A percentile compares a stretch with the other conserved stretches of the same genome.
Conservation (phyloP, 2,888 invertebrate genomes). For the Malthinus seriepunctatus region DNA sequence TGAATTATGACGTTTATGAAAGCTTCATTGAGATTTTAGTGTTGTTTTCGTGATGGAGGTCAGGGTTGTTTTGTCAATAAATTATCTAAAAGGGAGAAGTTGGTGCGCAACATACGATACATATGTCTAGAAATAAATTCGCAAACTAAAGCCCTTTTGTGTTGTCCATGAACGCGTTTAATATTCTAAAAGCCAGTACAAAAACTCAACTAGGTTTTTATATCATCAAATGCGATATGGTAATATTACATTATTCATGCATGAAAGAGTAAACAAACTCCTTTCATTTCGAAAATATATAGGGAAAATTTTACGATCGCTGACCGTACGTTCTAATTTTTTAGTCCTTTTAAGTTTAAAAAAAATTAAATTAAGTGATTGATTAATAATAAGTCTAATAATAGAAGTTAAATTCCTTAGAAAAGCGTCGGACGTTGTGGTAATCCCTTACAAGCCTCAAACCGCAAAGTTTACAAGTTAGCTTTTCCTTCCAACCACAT, state of each 20-base stretch:
- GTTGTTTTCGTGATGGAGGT: conserved; percentile 17
- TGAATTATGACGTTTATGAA: background rate
- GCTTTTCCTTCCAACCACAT: no score
- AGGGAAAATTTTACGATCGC: no score
- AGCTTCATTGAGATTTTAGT: background rate
- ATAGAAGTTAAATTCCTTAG: no score
- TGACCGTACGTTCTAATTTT: no score
- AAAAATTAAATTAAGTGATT: no score
- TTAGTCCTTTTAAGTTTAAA: no score
- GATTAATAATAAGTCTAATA: no score
- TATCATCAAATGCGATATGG: conserved; percentile 27
- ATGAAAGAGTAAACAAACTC: conserved; percentile 28
- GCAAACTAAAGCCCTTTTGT: conserved; percentile 25
- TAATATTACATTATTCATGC: conserved; percentile 31
- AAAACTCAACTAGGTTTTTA: conserved; percentile 25
- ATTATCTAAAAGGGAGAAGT: conserved; percentile 20
- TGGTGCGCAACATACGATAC: conserved; percentile 18
- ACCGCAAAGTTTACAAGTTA: no score
- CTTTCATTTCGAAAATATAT: conserved; percentile 17
- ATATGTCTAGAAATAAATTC: conserved; percentile 18
- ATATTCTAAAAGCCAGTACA: conserved; percentile 31
- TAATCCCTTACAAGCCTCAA: no score
- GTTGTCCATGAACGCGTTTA: conserved; percentile 28
- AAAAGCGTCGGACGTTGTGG: no score
- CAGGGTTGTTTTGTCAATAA: conserved; percentile 27